phyloP scores from a whole-genome alignment of 2,888 invertebrate species.

The Balanococcus diminutus region DNA sequence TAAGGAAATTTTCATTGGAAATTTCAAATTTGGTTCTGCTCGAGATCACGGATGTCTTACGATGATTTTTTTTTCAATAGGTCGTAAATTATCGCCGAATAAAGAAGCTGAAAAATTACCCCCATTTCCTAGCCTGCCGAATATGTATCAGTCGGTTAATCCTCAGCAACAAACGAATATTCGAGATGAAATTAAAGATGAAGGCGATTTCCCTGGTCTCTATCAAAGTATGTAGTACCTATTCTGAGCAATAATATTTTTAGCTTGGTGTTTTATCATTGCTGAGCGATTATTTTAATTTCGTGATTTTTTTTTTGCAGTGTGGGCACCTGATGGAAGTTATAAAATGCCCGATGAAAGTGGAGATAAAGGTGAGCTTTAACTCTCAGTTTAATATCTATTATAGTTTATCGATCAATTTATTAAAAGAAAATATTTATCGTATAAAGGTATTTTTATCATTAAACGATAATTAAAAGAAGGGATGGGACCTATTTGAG shows the following conservation, averaged over 20 bases:
- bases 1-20: conserved; percentile 33
- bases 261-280: no score
- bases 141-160: conserved; percentile 60
- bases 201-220: conserved; percentile 69
- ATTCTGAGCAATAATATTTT: neutral
- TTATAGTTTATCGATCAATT: no score
- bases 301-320: conserved; percentile 62
- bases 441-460: no score
- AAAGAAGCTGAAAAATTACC: conserved; percentile 59
- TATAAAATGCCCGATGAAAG: conserved; percentile 73
- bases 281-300: neutral
- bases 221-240: conserved; percentile 69
- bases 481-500: no score
- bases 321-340: conserved; percentile 68
- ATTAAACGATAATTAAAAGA: no score
- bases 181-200: conserved; percentile 65
- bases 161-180: conserved; percentile 61
- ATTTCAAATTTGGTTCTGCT: no score
- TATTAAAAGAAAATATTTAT: no score
- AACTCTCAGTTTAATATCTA: no score
- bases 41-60: neutral
- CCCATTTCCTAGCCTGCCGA: conserved; percentile 58
- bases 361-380: conserved; percentile 67
- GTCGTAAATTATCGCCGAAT: conserved; percentile 58
- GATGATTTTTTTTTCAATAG: conserved; percentile 52